A percentile compares a stretch with the other conserved stretches of the same genome.
These are phyloP conservation scores for Rousettus leschenaultii DNA, from an alignment of 2,113 vertebrate genomes.

Conservation along the genomic window DNA sequence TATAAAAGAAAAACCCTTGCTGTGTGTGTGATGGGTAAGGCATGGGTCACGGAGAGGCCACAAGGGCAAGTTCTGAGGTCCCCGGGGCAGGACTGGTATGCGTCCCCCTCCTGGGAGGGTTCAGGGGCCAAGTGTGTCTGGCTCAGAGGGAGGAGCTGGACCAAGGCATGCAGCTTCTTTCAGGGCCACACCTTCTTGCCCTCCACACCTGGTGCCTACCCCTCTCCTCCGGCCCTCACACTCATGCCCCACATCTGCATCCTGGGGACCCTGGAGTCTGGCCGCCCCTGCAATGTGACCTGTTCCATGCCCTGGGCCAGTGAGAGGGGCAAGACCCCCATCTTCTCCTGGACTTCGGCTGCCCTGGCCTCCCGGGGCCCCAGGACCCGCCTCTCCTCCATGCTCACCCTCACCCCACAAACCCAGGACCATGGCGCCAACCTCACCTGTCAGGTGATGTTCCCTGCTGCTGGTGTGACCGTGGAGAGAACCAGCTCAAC, in stretches of 20 bases:
- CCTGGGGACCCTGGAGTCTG: background rate
- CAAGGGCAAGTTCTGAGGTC: fast-evolving
- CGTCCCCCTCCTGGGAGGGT: too few relatives aligned
- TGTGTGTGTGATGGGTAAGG: background rate
- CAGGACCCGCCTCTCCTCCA: background rate
- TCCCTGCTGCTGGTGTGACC: background rate
- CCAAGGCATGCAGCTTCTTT: background rate
- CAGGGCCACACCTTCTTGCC: fast-evolving
- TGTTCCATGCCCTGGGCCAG: background rate
- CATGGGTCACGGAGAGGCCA: fast-evolving
- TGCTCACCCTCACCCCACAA: background rate
- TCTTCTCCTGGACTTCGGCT: background rate
- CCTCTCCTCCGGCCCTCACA: background rate
- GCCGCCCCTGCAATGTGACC: background rate
- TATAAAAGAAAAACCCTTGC: fast-evolving
- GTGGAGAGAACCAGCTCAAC: background rate
- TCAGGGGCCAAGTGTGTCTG: fast-evolving
- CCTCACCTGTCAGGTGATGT: slow-evolving; percentile 38
- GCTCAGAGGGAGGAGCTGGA: background rate
- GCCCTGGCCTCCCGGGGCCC: background rate
- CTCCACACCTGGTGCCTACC: background rate
- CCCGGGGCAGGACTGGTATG: fast-evolving
- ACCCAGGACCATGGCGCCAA: background rate
- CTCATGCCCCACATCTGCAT: background rate
- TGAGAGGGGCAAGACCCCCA: background rate